Percentiles rank a stretch among this genome's conserved stretches.
These are phyloP conservation scores for Macquaria australasica DNA, from an alignment of 2,113 vertebrate genomes.

Conservation along the genomic window DNA sequence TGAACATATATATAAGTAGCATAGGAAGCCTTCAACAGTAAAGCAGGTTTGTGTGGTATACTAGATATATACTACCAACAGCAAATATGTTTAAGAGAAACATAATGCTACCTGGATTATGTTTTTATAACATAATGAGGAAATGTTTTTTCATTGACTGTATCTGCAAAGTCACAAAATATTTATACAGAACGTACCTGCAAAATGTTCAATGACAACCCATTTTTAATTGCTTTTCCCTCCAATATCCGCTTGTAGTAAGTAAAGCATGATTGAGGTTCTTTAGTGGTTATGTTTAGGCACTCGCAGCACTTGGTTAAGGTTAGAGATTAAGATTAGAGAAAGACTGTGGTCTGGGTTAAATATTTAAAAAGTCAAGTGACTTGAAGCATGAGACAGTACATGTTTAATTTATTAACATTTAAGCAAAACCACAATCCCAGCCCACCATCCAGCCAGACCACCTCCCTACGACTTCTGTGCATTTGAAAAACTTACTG, in stretches of 20 bases:
- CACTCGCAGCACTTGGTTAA: background rate
- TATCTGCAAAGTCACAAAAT: background rate
- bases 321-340: background rate
- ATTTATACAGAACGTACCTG: background rate
- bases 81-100: background rate
- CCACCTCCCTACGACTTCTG: too few relatives aligned
- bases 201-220: background rate
- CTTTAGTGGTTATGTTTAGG: background rate
- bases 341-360: background rate
- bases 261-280: background rate
- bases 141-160: constrained; percentile 17
- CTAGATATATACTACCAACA: background rate
- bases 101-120: background rate
- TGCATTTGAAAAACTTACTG: too few relatives aligned
- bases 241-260: background rate
- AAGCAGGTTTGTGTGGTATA: background rate
- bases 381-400: background rate
- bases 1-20: background rate
- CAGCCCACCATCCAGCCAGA: too few relatives aligned
- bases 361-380: constrained; percentile 16
- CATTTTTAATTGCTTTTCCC: constrained; percentile 20
- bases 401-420: background rate
- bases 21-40: background rate
- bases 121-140: constrained; percentile 12
- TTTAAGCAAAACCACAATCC: background rate